phyloP scores from a whole-genome alignment of 2,797 vertebrate species.

The Phylloscopus collybita region DNA sequence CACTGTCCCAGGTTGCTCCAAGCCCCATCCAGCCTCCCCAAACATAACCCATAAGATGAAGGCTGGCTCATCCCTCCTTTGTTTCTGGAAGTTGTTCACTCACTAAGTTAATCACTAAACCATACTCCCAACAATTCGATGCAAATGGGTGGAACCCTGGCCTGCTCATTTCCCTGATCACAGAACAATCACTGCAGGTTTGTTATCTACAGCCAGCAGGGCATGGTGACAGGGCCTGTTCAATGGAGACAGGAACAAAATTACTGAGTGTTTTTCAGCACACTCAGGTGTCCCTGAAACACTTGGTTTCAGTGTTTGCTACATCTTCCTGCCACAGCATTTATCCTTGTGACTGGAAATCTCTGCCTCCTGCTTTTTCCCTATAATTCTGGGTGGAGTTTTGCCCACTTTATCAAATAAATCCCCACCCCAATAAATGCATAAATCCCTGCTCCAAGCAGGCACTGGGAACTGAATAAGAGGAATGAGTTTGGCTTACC shows the following conservation, averaged over 20 bases:
- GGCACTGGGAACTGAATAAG: neutral
- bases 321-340: neutral
- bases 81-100: neutral
- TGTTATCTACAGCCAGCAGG: neutral
- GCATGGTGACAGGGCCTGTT: neutral
- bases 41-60: fast-evolving
- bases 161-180: neutral
- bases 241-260: neutral
- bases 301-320: neutral
- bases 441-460: neutral
- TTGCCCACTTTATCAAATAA: neutral
- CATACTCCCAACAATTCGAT: neutral
- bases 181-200: neutral
- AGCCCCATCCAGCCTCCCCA: neutral
- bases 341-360: neutral
- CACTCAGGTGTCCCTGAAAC: neutral
- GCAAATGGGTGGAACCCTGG: neutral
- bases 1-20: neutral
- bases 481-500: neutral
- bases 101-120: neutral
- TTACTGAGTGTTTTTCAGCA: neutral
- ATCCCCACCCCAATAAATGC: neutral
- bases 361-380: neutral
- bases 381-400: neutral
- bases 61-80: neutral